phyloP scores from a whole-genome alignment of 2,888 invertebrate genomes.

The Tetranychus truncatus region DNA sequence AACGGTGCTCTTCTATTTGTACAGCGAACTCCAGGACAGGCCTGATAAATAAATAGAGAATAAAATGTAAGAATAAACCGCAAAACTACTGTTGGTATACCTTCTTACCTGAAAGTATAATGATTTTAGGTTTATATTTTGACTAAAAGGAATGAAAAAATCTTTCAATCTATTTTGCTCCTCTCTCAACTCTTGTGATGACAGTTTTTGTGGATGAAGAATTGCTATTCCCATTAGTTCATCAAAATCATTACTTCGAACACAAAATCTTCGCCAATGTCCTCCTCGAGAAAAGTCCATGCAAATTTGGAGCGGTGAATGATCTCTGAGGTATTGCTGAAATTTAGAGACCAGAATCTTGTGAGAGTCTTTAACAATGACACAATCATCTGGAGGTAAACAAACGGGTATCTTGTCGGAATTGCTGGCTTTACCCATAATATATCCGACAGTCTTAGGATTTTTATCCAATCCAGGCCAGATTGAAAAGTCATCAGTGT shows the following conservation, averaged over 20 bases:
- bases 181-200: constrained; percentile 26
- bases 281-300: constrained; percentile 36
- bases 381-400: constrained; percentile 30
- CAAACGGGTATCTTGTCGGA: constrained; percentile 28
- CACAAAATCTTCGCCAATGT: constrained; percentile 38
- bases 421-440: constrained; percentile 28
- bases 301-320: constrained; percentile 31
- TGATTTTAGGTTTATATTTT: constrained; percentile 42
- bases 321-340: constrained; percentile 33
- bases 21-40: constrained; percentile 30
- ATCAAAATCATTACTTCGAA: constrained; percentile 35
- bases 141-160: neutral
- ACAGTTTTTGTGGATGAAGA: constrained; percentile 34
- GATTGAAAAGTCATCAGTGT: constrained; percentile 34
- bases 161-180: constrained; percentile 28
- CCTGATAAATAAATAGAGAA: constrained; percentile 15
- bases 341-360: constrained; percentile 31
- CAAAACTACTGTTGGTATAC: neutral
- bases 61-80: neutral
- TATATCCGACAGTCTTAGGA: constrained; percentile 34
- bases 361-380: constrained; percentile 31
- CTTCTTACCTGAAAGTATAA: constrained; percentile 43
- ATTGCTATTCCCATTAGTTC: constrained; percentile 35
- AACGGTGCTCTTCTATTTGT: constrained; percentile 31
- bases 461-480: constrained; percentile 32